Evolutionary conservation across 2,888 invertebrate species (phyloP), one percentile per base, ranked within the genome.

Genomic region (Aplocera efformata): DNA sequence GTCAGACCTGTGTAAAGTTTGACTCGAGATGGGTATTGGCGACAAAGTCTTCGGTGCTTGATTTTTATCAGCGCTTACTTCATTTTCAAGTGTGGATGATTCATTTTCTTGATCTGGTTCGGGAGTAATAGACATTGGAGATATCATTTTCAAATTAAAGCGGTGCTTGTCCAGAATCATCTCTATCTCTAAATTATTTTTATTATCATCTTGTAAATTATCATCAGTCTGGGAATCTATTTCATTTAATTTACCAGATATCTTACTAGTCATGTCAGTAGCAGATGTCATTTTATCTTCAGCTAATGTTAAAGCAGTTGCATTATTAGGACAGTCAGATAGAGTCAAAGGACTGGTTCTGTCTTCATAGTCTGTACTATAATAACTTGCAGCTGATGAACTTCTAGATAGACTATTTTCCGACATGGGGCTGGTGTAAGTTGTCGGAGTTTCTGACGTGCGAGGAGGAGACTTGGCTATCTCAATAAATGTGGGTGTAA

Each of bases 121-220:
- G n/a, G 45, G 45, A 26, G 29, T 36, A 10, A 32, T 10, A n/a
- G 45, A 26, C 20, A 45, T 23, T 11, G 45, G 45, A 10, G 45
- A 45, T 27, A 45, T 20, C 22, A 33, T 26, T 36, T 22, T 22
- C 32, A 25, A 45, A 37, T 32, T 25, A n/a, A 45, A 8, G 7
- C 8, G 23, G 8, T 25, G 26, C 27, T 32, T 37, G 30, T 28
- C 8, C 4, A 45, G 11, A 26, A 45, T 85, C 46, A 52, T 69
- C 55, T 73, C 68, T 45, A 86, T 62, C 67, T 86, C 86, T 37
- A 23, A 32, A 52, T 83, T 77, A 44, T 50, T 55, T 24, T 39
- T 51, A 32, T 48, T 52, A 11, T 67, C 66, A 29, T 29, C 7
- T 21, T 29, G 32, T 6, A 10, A 25, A 8, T 11, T 26, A 28